Evolutionary conservation across 2,113 vertebrate species (phyloP), one percentile per base, ranked within the genome.

Genomic region (Columbina picui): DNA sequence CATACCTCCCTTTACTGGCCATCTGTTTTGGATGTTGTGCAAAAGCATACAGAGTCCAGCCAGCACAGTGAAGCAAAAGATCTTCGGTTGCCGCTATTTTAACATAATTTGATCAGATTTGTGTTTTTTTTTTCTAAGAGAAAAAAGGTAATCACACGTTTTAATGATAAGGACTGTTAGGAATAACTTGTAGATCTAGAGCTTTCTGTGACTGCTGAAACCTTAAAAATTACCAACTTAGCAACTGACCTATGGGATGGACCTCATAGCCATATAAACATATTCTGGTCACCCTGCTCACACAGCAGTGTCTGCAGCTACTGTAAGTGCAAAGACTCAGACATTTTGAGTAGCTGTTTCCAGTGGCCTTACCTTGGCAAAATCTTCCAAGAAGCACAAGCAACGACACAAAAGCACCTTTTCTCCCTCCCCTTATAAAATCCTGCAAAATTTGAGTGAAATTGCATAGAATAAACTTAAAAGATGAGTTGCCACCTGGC

Each of bases 111-210:
- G 3, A 4, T 49, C 4, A 15, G 22, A 60, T 65, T 69, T 56
- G 2, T 45, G 23, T 23, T 12, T 0, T 18, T 32, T 20, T 32
- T 69, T 85, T 30, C 29, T 47, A 53, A 50, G 7, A 2, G 1
- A 21, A 63, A 70, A 75, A 45, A 53, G 32, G 2, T 43, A 79
- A 49, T 67, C 9, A 9, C 15, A 53, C 5, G 50, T 93, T 76
- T 60, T 82, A 34, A 43, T 64, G 9, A n/a, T 63, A 41, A 32
- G 3, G 3, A 19, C 16, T 21, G 1, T 21, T 52, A 57, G 64
- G 10, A 75, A 36, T 52, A 47, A 21, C 6, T 34, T 36, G n/a
- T 4, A 8, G 14, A 38, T 38, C 30, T 32, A 70, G 41, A 53
- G 3, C 7, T 39, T 45, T 15, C 7, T 4, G 0, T 69, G 49